Conservation (phyloP, 2,888 invertebrate species). For the Drosophila quasianomalipes region DNA sequence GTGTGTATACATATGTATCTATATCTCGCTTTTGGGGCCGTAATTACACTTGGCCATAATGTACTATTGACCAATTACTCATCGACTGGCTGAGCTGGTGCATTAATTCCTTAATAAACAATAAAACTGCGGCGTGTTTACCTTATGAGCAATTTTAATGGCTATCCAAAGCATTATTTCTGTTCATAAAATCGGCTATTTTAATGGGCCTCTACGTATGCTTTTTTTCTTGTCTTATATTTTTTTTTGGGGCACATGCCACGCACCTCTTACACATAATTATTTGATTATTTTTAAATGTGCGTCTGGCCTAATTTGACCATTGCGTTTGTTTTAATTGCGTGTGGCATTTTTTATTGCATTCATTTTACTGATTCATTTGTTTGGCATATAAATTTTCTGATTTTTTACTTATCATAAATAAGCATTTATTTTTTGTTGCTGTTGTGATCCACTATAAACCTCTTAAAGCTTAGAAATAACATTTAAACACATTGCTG, state of each 20-base stretch:
- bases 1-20: background rate
- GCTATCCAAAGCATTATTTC: conserved; percentile 47
- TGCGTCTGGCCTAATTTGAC: conserved; percentile 63
- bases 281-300: conserved; percentile 74
- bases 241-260: conserved; percentile 41
- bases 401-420: conserved; percentile 25
- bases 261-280: conserved; percentile 61
- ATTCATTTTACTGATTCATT: conserved; percentile 50
- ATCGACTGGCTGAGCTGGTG: conserved; percentile 46
- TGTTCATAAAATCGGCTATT: conserved; percentile 56
- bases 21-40: conserved; percentile 23
- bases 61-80: conserved; percentile 65
- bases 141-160: conserved; percentile 75
- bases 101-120: conserved; percentile 77
- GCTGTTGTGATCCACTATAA: conserved; percentile 66
- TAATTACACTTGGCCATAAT: conserved; percentile 40
- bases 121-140: conserved; percentile 73
- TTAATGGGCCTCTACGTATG: conserved; percentile 50
- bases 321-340: conserved; percentile 55
- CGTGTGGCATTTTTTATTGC: conserved; percentile 61
- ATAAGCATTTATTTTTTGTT: conserved; percentile 60
- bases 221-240: conserved; percentile 10
- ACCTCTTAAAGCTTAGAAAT: conserved; percentile 56
- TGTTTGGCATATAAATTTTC: conserved; percentile 35
- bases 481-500: conserved; percentile 14